A percentile compares a stretch with the other conserved stretches of the same genome.
phyloP scores from a whole-genome alignment of 2,797 vertebrate genomes.

The Borostomias antarcticus region DNA sequence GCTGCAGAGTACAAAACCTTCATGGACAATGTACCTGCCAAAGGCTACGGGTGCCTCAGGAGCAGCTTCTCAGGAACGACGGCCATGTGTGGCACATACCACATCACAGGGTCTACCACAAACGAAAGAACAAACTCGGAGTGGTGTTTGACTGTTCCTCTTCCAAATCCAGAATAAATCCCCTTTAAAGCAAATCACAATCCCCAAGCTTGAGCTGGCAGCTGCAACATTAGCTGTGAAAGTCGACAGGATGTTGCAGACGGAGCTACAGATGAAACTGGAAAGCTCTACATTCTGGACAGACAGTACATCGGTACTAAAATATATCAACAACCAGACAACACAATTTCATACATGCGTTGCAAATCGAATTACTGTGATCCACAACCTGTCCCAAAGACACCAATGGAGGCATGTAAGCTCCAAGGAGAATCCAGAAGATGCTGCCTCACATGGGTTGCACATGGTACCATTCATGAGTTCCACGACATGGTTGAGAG shows the following conservation, averaged over 20 bases:
- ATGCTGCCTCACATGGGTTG: background rate
- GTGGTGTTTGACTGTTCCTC: conserved; percentile 15
- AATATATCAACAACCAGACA: conserved; percentile 7
- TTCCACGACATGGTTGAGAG: background rate
- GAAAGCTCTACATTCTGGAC: conserved; percentile 11
- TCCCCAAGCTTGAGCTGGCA: conserved; percentile 19
- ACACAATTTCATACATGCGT: conserved; percentile 25
- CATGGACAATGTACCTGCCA: background rate
- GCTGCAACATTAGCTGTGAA: conserved; percentile 1
- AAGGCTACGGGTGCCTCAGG: background rate
- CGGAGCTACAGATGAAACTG: background rate
- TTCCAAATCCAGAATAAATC: conserved; percentile 13
- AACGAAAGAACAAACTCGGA: background rate
- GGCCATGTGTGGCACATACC: conserved; percentile 16
- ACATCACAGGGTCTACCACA: conserved; percentile 9
- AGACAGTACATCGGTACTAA: conserved; percentile 12
- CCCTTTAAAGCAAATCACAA: conserved; percentile 23
- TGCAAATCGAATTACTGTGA: conserved; percentile 10
- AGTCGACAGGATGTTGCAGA: background rate
- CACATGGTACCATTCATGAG: background rate
- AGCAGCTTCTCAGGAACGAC: background rate
- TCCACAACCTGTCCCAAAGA: background rate
- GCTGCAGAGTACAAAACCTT: background rate
- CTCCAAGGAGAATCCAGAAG: conserved; percentile 10
- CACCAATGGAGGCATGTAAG: conserved; percentile 10